A percentile compares a stretch with the other conserved stretches of the same genome.
Evolutionary conservation across 1,140 invertebrate genomes (phyloP).

Genomic region (Drosophila virilis): DNA sequence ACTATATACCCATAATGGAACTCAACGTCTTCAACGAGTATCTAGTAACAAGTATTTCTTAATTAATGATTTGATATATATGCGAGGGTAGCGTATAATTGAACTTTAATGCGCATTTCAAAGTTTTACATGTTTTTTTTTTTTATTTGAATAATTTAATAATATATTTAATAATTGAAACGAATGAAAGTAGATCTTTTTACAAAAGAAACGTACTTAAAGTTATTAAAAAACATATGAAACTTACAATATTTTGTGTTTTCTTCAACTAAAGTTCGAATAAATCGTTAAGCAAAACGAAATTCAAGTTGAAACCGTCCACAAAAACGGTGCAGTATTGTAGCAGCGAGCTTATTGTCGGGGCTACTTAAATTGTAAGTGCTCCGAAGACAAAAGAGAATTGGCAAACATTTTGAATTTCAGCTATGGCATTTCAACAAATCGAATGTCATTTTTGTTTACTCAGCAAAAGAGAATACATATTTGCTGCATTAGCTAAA

Average conservation of each 20-base stretch:
- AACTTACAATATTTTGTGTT: conserved; percentile 22
- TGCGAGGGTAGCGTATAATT: conserved; percentile 50
- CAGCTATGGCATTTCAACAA: no score
- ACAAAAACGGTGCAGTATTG: background rate
- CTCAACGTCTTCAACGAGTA: conserved; percentile 49
- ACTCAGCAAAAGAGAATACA: no score
- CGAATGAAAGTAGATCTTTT: conserved; percentile 73
- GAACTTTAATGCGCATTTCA: conserved; percentile 73
- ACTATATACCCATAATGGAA: conserved; percentile 33
- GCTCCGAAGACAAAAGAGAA: background rate
- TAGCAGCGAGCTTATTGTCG: conserved; percentile 14
- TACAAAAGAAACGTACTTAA: conserved; percentile 79
- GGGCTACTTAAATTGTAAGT: background rate
- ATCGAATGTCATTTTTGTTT: no score
- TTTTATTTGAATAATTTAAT: conserved; percentile 72
- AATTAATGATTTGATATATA: conserved; percentile 62
- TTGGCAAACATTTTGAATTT: no score
- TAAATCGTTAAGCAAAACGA: no score
- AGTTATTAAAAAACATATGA: conserved; percentile 71
- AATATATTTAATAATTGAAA: conserved; percentile 76
- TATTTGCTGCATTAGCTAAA: no score
- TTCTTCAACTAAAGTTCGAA: background rate
- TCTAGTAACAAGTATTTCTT: conserved; percentile 73
- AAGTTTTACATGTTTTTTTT: conserved; percentile 79
- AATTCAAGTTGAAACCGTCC: no score